Conservation (phyloP, 2,888 invertebrate genomes). For the Platycnemis pennipes region DNA sequence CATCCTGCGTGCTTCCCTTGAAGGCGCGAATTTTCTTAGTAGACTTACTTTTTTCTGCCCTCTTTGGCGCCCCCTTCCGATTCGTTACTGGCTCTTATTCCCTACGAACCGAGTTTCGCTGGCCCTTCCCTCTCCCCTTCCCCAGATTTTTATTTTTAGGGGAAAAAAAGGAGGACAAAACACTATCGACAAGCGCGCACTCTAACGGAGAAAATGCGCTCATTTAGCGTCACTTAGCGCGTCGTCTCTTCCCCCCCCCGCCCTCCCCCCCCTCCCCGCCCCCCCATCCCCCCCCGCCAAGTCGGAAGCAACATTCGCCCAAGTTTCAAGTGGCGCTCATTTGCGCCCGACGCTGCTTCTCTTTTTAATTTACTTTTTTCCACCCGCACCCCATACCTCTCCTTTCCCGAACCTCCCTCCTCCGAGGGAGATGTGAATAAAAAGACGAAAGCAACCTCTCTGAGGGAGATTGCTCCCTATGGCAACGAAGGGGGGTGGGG, state of each 20-base stretch:
- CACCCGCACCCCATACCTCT: neutral
- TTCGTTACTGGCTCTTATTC: neutral
- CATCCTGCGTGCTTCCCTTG: neutral
- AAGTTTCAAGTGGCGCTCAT: constrained; percentile 7
- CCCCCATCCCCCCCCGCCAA: neutral
- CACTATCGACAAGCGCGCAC: neutral
- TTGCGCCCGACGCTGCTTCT: neutral
- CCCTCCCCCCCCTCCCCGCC: neutral
- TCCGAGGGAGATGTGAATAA: neutral
- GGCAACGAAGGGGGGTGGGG: too few species aligned
- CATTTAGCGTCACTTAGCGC: constrained; percentile 17
- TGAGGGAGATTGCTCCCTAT: too few species aligned
- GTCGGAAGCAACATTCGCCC: constrained; percentile 14
- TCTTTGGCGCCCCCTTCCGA: neutral
- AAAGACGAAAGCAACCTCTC: too few species aligned
- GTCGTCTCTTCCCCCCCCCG: neutral
- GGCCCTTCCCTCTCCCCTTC: neutral
- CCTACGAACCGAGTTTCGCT: neutral
- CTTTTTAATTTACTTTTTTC: neutral
- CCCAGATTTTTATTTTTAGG: too few species aligned
- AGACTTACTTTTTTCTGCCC: neutral
- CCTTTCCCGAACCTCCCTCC: neutral
- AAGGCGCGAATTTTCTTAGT: too few species aligned
- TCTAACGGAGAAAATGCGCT: constrained; percentile 16
- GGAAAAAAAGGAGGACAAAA: neutral